These are phyloP conservation scores for Rhimphoctona megacephalus DNA, from an alignment of 2,888 invertebrate genomes.

Conservation along the genomic window DNA sequence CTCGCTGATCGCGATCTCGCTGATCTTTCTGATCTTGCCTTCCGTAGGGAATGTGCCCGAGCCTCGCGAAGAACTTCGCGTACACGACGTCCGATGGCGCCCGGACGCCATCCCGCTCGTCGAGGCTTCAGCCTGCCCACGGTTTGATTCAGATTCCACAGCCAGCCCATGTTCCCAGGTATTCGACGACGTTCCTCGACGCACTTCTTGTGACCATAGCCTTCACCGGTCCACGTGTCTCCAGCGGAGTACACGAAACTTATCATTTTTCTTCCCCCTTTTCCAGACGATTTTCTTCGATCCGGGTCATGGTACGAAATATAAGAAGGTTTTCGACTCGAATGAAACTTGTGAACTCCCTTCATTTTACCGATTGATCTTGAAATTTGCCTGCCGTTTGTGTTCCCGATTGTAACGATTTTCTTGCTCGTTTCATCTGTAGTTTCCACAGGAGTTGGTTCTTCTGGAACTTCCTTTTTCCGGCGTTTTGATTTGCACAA, in stretches of 20 bases:
- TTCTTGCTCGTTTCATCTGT: conserved; percentile 50
- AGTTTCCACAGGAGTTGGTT: background rate
- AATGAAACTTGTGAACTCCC: conserved; percentile 10
- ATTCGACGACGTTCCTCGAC: conserved; percentile 75
- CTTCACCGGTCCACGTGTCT: conserved; percentile 76
- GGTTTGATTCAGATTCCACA: conserved; percentile 77
- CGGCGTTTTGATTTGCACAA: conserved; percentile 73
- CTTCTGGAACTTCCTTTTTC: conserved; percentile 40
- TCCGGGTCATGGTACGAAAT: conserved; percentile 67
- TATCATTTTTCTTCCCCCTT: conserved; percentile 67
- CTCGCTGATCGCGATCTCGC: conserved; percentile 32
- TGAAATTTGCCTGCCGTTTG: conserved; percentile 7
- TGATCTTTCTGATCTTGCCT: conserved; percentile 67
- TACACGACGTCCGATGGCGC: conserved; percentile 76
- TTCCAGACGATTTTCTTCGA: conserved; percentile 59
- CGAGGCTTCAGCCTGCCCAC: conserved; percentile 76
- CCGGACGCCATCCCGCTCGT: conserved; percentile 80
- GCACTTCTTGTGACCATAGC: conserved; percentile 80
- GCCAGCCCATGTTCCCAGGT: conserved; percentile 83
- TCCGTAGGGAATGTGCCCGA: conserved; percentile 36
- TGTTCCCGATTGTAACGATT: conserved; percentile 11
- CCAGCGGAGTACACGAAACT: conserved; percentile 80
- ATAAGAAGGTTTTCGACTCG: conserved; percentile 28
- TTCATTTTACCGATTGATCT: conserved; percentile 33
- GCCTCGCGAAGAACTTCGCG: conserved; percentile 74